Percentiles rank a stretch among this genome's conserved stretches.
Conservation (phyloP, 2,888 invertebrate genomes). For the Tubulanus polymorphus region DNA sequence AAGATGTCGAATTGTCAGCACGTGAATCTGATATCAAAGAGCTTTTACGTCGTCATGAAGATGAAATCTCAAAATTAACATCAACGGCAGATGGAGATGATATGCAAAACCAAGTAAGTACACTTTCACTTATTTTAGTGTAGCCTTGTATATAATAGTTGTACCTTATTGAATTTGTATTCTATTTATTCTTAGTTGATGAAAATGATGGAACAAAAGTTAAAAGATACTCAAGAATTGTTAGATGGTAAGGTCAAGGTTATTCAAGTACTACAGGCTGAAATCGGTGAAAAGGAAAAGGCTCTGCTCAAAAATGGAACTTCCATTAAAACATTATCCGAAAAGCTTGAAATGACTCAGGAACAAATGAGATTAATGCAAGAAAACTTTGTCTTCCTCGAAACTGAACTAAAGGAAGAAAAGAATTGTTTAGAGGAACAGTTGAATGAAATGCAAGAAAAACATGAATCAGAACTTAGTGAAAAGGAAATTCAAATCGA, state of each 20-base stretch:
- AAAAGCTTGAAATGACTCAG: constrained; percentile 73
- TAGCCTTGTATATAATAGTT: too few species aligned
- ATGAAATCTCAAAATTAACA: constrained; percentile 39
- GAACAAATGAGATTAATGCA: constrained; percentile 79
- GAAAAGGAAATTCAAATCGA: constrained; percentile 56
- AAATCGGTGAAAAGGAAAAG: constrained; percentile 35
- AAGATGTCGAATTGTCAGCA: constrained; percentile 31
- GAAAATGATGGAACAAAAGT: constrained; percentile 42
- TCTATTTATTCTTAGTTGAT: too few species aligned
- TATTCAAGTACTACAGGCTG: constrained; percentile 40
- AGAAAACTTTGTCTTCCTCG: constrained; percentile 68
- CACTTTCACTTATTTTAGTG: too few species aligned
- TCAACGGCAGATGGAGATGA: constrained; percentile 34
- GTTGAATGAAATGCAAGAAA: constrained; percentile 54
- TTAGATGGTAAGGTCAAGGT: constrained; percentile 43
- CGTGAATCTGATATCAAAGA: constrained; percentile 40
- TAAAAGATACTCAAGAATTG: constrained; percentile 42
- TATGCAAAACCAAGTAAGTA: not conserved
- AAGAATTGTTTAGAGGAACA: constrained; percentile 55
- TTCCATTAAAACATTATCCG: constrained; percentile 65
- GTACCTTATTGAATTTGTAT: too few species aligned
- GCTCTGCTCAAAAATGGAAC: constrained; percentile 32
- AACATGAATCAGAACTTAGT: constrained; percentile 34
- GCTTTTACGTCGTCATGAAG: constrained; percentile 36
- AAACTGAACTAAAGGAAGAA: constrained; percentile 68